phyloP scores from a whole-genome alignment of 2,888 invertebrate species.

The Tetanocera ferruginea region DNA sequence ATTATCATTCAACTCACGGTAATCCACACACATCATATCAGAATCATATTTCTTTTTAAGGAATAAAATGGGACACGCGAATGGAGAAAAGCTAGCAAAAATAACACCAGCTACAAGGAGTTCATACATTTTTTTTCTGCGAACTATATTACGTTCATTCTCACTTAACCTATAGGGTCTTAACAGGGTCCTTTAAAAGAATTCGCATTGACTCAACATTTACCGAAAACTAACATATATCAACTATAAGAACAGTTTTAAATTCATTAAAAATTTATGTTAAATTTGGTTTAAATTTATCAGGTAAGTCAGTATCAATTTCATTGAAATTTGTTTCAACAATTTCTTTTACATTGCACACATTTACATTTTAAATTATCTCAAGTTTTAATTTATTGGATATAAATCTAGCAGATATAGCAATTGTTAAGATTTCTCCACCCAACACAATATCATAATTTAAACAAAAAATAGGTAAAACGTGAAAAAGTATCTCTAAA shows the following conservation, averaged over 20 bases:
- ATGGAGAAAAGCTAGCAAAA: constrained; percentile 19
- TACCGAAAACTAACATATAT: neutral
- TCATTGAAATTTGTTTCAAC: neutral
- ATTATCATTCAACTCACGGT: constrained; percentile 9
- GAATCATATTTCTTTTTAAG: constrained; percentile 34
- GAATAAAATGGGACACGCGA: constrained; percentile 19
- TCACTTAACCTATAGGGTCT: no score
- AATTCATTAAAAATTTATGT: constrained; percentile 9
- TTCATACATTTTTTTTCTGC: no score
- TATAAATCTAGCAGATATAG: no score
- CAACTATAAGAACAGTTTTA: neutral
- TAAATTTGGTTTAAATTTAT: constrained; percentile 13
- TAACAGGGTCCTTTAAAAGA: no score
- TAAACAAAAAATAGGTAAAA: neutral
- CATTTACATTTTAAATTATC: no score
- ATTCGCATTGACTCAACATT: neutral
- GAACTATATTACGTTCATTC: no score
- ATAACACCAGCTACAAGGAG: no score
- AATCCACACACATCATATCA: constrained; percentile 26
- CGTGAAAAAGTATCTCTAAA: neutral
- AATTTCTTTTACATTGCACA: no score
- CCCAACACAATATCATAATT: no score
- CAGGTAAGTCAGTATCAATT: constrained; percentile 12
- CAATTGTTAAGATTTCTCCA: no score
- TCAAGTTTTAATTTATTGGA: no score